These are phyloP conservation scores for Drosophila incognita DNA, from an alignment of 2,888 invertebrate genomes.

Conservation along the genomic window DNA sequence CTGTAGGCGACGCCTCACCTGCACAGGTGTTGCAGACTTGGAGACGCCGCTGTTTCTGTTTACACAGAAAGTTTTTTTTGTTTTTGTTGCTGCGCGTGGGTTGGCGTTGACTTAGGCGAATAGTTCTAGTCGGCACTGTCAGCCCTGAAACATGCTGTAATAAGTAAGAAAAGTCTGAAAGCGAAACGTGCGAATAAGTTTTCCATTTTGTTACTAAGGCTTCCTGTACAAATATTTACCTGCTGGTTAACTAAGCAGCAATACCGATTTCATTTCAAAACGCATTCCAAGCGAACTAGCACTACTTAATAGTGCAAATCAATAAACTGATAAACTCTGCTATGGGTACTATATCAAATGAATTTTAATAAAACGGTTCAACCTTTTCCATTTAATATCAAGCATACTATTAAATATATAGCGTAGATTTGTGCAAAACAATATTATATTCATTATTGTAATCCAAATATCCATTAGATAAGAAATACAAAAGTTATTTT, in stretches of 20 bases:
- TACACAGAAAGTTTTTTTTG: slow-evolving; percentile 62
- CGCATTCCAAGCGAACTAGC: neutral
- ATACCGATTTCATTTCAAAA: slow-evolving; percentile 29
- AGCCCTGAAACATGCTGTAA: slow-evolving; percentile 38
- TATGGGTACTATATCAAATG: neutral
- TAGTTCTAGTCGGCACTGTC: slow-evolving; percentile 62
- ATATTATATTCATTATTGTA: neutral
- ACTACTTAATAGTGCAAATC: slow-evolving; percentile 2
- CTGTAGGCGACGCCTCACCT: slow-evolving; percentile 45
- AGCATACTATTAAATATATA: neutral
- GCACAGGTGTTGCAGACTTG: slow-evolving; percentile 66
- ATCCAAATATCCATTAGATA: neutral
- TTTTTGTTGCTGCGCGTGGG: slow-evolving; percentile 30
- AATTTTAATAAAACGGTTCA: no score
- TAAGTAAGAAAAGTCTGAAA: slow-evolving; percentile 62
- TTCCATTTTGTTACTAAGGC: slow-evolving; percentile 52
- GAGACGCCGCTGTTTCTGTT: slow-evolving; percentile 56
- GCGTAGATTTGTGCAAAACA: neutral
- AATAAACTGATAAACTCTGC: neutral
- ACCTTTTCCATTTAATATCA: neutral
- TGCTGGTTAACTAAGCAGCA: slow-evolving; percentile 36
- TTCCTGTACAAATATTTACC: slow-evolving; percentile 57
- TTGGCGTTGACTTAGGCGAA: slow-evolving; percentile 42
- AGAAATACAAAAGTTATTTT: neutral
- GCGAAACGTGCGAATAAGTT: slow-evolving; percentile 69